Evolutionary conservation across 30 jellyfish, hydroid and myxozoan species (phyloP).

Genomic region (Hydractinia echinata): DNA sequence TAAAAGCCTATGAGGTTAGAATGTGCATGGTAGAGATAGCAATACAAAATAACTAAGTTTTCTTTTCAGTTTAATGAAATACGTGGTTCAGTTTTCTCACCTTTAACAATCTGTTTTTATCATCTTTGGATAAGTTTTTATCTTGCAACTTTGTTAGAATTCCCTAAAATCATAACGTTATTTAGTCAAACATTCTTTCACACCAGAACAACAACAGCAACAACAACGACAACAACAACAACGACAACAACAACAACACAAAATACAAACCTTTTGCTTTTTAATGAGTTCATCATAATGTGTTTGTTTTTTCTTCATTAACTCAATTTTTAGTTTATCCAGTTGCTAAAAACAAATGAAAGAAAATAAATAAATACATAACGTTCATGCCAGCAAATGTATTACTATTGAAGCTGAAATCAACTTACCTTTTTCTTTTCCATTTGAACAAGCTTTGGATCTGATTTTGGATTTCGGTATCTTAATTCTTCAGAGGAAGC

Average conservation of each 20-base stretch:
- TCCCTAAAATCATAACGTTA: slow-evolving; percentile 25
- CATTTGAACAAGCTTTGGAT: slow-evolving; percentile 31
- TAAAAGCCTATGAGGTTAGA: slow-evolving; percentile 20
- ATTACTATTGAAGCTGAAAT: not conserved
- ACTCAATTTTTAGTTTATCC: slow-evolving; percentile 63
- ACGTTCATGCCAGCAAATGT: no score
- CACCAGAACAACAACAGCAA: not conserved
- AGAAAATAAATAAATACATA: not conserved
- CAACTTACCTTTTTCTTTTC: slow-evolving; percentile 31
- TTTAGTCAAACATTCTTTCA: not conserved
- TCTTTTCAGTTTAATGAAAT: not conserved
- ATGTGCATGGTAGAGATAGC: not conserved
- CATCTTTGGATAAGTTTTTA: slow-evolving; percentile 29
- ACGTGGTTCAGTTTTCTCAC: slow-evolving; percentile 15
- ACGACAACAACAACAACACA: not conserved
- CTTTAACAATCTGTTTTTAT: slow-evolving; percentile 35
- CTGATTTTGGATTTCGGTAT: slow-evolving; percentile 34
- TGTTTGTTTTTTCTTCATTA: slow-evolving; percentile 68
- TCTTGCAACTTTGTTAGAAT: slow-evolving; percentile 57
- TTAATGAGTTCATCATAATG: slow-evolving; percentile 79
- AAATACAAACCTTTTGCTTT: slow-evolving; percentile 71
- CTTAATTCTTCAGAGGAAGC: slow-evolving; percentile 33
- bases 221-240: not conserved
- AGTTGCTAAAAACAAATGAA: slow-evolving; percentile 47
- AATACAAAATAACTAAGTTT: not conserved